Evolutionary conservation across 2,797 vertebrate genomes (phyloP).

Genomic region (Cichlasoma orientale): DNA sequence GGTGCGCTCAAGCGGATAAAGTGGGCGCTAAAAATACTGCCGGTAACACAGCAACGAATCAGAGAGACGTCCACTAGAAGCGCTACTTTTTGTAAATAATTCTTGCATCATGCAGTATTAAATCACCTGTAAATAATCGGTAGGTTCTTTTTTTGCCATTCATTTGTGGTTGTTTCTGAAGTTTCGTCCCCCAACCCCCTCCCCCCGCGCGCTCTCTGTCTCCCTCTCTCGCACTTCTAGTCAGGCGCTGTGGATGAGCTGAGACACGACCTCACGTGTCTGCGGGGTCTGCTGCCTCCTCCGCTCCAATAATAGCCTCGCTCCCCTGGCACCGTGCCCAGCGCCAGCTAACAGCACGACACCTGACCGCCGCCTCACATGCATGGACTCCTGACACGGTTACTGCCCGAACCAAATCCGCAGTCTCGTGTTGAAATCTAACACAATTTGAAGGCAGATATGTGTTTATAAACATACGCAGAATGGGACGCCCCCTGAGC

Average conservation of each 20-base stretch:
- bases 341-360: constrained; percentile 73
- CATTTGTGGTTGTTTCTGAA: not conserved
- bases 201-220: not conserved
- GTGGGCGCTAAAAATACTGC: constrained; percentile 69
- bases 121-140: not conserved
- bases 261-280: constrained; percentile 82
- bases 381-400: constrained; percentile 82
- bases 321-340: constrained; percentile 79
- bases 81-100: constrained; percentile 1
- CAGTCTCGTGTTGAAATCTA: constrained; percentile 73
- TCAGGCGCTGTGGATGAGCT: constrained; percentile 76
- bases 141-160: not conserved
- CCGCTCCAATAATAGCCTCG: constrained; percentile 82
- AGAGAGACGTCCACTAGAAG: not conserved
- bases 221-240: constrained; percentile 35
- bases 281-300: constrained; percentile 75
- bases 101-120: constrained; percentile 22
- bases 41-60: constrained; percentile 64
- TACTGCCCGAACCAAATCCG: constrained; percentile 72
- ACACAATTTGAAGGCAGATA: constrained; percentile 49
- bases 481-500: constrained; percentile 35
- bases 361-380: constrained; percentile 87
- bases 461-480: constrained; percentile 60
- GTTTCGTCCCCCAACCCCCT: not conserved
- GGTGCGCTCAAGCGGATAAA: constrained; percentile 55